phyloP scores from a whole-genome alignment of 2,888 invertebrate genomes.

The Cremastinae sp. region DNA sequence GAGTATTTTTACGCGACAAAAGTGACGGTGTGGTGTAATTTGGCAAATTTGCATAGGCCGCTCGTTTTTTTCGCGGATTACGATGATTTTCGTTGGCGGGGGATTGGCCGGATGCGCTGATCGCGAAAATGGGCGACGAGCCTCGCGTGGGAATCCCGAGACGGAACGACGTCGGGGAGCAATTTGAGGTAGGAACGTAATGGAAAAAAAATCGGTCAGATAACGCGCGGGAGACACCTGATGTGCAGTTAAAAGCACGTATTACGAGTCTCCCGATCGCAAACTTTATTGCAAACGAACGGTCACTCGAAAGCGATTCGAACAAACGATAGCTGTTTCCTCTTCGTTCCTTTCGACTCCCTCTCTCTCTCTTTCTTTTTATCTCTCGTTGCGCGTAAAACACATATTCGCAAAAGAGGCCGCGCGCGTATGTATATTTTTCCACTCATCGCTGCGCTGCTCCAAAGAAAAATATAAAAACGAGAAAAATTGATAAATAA shows the following conservation, averaged over 20 bases:
- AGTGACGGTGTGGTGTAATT: conserved; percentile 25
- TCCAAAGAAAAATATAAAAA: conserved; percentile 8
- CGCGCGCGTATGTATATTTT: conserved; percentile 15
- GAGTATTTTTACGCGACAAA: neutral
- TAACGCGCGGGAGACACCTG: conserved; percentile 50
- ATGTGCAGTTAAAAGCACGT: conserved; percentile 61
- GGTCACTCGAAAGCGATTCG: conserved; percentile 51
- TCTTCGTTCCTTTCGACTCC: neutral
- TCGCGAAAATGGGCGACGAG: conserved; percentile 22
- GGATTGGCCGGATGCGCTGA: conserved; percentile 16
- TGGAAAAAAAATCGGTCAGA: conserved; percentile 50
- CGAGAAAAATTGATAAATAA: conserved; percentile 28
- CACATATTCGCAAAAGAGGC: conserved; percentile 37
- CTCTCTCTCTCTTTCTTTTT: conserved; percentile 1
- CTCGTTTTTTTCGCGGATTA: conserved; percentile 56
- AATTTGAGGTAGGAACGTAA: conserved; percentile 2
- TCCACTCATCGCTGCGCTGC: no score
- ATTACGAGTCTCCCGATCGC: conserved; percentile 61
- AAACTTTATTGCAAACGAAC: conserved; percentile 59
- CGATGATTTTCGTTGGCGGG: conserved; percentile 35
- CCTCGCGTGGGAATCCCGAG: conserved; percentile 52
- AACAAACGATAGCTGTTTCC: conserved; percentile 8
- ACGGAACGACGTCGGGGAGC: conserved; percentile 37
- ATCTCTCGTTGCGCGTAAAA: conserved; percentile 44
- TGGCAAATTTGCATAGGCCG: conserved; percentile 57